phyloP scores from a whole-genome alignment of 2,113 vertebrate genomes.

The Marcusenius ussheri region DNA sequence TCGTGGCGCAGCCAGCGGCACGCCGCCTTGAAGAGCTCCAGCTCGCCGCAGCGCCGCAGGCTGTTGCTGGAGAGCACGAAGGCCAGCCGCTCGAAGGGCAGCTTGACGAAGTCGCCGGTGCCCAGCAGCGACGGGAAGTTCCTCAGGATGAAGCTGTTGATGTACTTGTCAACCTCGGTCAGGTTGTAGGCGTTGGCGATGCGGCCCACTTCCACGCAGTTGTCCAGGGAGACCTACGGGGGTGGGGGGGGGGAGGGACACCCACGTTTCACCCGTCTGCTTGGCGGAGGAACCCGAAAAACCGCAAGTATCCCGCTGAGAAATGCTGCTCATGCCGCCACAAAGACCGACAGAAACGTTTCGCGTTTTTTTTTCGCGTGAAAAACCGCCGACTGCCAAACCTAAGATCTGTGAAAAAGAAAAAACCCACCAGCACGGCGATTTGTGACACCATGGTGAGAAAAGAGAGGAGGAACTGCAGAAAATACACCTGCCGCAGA shows the following conservation, averaged over 20 bases:
- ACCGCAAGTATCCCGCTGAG: not conserved
- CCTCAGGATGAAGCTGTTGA: slow-evolving; percentile 95
- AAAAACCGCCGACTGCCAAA: not conserved
- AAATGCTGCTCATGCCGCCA: not conserved
- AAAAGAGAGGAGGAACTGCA: not conserved
- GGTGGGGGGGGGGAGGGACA: slow-evolving; percentile 74
- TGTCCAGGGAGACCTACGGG: slow-evolving; percentile 89
- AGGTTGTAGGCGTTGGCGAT: slow-evolving; percentile 96
- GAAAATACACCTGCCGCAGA: not conserved
- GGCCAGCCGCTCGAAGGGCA: slow-evolving; percentile 88
- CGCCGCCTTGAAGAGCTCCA: slow-evolving; percentile 92
- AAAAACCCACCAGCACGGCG: not conserved
- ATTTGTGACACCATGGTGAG: not conserved
- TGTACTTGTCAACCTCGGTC: slow-evolving; percentile 96
- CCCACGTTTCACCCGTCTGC: slow-evolving; percentile 74
- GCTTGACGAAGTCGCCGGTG: slow-evolving; percentile 94
- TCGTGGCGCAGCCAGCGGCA: slow-evolving; percentile 90
- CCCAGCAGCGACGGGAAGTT: slow-evolving; percentile 89
- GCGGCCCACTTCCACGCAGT: slow-evolving; percentile 92
- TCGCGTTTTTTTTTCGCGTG: not conserved
- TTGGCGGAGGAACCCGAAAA: not conserved
- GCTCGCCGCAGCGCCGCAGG: slow-evolving; percentile 93
- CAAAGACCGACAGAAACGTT: not conserved
- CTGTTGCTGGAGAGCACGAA: slow-evolving; percentile 95
- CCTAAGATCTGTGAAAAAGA: not conserved